These are phyloP conservation scores for Nipponacmea schrenckii DNA, from an alignment of 2,888 invertebrate species.

Conservation along the genomic window DNA sequence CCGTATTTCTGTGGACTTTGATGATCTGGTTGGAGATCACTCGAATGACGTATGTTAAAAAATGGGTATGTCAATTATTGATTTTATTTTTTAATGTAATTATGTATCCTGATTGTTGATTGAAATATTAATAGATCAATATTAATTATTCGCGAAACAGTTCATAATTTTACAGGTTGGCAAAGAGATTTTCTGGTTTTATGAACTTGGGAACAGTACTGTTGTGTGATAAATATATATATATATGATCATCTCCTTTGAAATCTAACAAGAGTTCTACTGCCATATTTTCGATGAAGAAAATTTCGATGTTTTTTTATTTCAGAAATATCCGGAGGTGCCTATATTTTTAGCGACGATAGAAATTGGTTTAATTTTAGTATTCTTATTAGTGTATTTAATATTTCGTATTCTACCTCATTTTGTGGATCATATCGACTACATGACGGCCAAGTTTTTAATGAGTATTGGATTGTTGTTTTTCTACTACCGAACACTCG, in stretches of 20 bases:
- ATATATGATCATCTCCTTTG: no score
- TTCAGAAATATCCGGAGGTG: conserved; percentile 33
- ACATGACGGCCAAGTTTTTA: conserved; percentile 62
- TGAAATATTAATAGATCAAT: no score
- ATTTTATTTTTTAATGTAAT: neutral
- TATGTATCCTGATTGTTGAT: no score
- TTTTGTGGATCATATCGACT: conserved; percentile 41
- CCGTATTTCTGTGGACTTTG: conserved; percentile 57
- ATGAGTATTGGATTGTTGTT: conserved; percentile 68
- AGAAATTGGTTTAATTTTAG: conserved; percentile 46
- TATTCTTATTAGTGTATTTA: conserved; percentile 57
- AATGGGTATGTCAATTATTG: conserved; percentile 40
- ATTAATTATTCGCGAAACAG: no score
- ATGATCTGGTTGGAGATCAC: conserved; percentile 49
- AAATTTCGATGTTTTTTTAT: neutral
- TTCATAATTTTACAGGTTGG: no score
- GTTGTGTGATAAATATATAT: no score
- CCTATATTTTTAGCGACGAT: conserved; percentile 15
- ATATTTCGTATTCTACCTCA: conserved; percentile 54
- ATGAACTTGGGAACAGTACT: no score
- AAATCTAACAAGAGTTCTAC: no score
- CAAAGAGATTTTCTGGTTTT: no score
- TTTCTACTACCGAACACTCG: conserved; percentile 69
- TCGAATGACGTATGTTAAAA: conserved; percentile 44
- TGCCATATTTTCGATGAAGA: no score